Conservation (phyloP, 2,888 invertebrate genomes). For the Harpagoxenus sublaevis region DNA sequence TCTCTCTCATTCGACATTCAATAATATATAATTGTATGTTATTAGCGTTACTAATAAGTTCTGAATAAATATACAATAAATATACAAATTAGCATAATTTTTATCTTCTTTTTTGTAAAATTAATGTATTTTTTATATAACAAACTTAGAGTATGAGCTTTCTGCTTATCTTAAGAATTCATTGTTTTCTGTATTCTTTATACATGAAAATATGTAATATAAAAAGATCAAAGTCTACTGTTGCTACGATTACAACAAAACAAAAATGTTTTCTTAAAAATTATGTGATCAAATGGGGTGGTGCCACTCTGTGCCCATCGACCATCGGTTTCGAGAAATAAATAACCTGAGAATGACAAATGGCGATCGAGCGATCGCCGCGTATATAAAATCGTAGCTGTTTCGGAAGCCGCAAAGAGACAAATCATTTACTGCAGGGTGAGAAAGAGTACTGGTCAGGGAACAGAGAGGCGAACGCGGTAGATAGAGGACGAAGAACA, state of each 20-base stretch:
- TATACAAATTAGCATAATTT: not conserved
- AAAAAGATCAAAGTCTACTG: not conserved
- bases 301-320: not conserved
- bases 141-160: not conserved
- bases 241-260: not conserved
- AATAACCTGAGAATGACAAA: slow-evolving; percentile 54
- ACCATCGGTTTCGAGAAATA: slow-evolving; percentile 17
- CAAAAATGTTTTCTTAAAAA: not conserved
- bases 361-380: slow-evolving; percentile 44
- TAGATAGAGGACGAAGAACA: slow-evolving; percentile 21
- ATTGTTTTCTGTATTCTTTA: not conserved
- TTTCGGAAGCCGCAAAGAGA: slow-evolving; percentile 80
- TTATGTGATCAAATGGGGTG: not conserved
- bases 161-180: not conserved
- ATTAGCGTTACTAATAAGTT: not conserved
- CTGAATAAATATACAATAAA: not conserved
- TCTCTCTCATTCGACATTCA: not conserved
- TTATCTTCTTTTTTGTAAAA: not conserved
- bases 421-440: slow-evolving; percentile 75
- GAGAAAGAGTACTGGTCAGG: slow-evolving; percentile 40
- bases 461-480: not conserved
- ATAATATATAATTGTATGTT: not conserved
- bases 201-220: not conserved
- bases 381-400: slow-evolving; percentile 75
- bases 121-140: not conserved